Percentiles rank a stretch among this genome's conserved stretches.
phyloP scores from a whole-genome alignment of 2,888 invertebrate species.

The Pollenia labialis region DNA sequence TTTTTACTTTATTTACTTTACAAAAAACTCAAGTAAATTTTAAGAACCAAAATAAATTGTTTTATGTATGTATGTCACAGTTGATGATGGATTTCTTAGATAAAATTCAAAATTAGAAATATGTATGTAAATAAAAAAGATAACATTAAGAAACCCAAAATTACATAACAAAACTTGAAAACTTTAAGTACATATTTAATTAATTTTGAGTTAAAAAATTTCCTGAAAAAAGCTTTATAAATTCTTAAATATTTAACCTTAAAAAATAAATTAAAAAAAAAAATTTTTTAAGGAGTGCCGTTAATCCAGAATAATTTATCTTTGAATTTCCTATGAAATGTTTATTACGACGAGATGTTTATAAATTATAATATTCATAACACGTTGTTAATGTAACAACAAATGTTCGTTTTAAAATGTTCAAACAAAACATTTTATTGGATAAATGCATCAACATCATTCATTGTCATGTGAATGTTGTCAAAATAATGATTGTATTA shows the following conservation, averaged over 20 bases:
- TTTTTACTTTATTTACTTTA: slow-evolving; percentile 14
- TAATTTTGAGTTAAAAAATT: slow-evolving; percentile 28
- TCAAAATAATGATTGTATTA: slow-evolving; percentile 28
- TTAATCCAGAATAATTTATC: not conserved
- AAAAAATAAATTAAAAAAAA: too few relatives aligned
- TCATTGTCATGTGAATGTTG: not conserved
- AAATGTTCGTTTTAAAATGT: slow-evolving; percentile 16
- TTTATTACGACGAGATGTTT: slow-evolving; percentile 8
- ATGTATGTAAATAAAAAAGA: slow-evolving; percentile 21
- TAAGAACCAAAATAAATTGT: slow-evolving; percentile 10
- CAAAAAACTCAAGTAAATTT: not conserved
- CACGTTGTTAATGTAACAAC: slow-evolving; percentile 58
- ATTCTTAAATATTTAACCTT: too few relatives aligned
- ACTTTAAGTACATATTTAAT: slow-evolving; percentile 14
- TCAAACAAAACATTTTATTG: slow-evolving; percentile 21
- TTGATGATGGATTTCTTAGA: slow-evolving; percentile 42
- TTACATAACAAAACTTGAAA: not conserved
- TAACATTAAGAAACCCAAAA: not conserved
- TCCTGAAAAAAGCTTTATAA: not conserved
- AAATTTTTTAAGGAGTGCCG: slow-evolving; percentile 12
- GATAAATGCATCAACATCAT: slow-evolving; percentile 1
- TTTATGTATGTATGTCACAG: slow-evolving; percentile 20
- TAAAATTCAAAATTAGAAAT: slow-evolving; percentile 19
- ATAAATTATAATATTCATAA: slow-evolving; percentile 41
- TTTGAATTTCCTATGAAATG: slow-evolving; percentile 9